Evolutionary conservation across 2,797 vertebrate genomes (phyloP).

Genomic region (Chloroceryle amazona): DNA sequence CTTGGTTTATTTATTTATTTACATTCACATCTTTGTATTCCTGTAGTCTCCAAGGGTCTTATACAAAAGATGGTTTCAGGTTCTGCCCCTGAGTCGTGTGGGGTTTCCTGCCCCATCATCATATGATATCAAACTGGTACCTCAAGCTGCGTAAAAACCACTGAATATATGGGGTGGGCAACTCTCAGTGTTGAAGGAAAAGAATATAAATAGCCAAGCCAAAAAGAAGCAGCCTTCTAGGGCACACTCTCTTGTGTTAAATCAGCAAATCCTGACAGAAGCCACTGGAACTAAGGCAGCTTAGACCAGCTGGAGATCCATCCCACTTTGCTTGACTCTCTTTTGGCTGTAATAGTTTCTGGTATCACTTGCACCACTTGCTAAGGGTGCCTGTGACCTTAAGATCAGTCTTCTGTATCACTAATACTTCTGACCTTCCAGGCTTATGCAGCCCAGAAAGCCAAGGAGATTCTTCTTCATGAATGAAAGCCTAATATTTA

Average conservation of each 20-base stretch:
- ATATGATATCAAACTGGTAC: fast-evolving
- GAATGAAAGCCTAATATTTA: neutral
- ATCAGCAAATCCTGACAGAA: neutral
- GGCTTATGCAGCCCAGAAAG: neutral
- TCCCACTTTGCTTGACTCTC: neutral
- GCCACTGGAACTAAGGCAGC: neutral
- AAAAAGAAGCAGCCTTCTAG: neutral
- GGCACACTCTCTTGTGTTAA: neutral
- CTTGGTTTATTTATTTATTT: neutral
- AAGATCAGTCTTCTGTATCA: neutral
- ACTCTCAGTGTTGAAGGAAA: neutral
- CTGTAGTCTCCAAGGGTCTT: neutral
- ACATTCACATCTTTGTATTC: neutral
- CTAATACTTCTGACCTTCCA: neutral
- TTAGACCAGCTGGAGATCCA: neutral
- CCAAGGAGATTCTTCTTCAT: neutral
- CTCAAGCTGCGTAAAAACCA: neutral
- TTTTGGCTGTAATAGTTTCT: neutral
- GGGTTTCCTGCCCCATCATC: neutral
- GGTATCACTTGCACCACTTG: neutral
- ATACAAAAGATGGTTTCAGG: neutral
- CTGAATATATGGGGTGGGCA: too few relatives aligned
- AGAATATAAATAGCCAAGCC: neutral
- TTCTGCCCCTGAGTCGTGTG: neutral
- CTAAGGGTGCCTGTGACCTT: neutral